phyloP scores from a whole-genome alignment of 2,888 invertebrate species.

The Leptinotarsa rubiginosa region DNA sequence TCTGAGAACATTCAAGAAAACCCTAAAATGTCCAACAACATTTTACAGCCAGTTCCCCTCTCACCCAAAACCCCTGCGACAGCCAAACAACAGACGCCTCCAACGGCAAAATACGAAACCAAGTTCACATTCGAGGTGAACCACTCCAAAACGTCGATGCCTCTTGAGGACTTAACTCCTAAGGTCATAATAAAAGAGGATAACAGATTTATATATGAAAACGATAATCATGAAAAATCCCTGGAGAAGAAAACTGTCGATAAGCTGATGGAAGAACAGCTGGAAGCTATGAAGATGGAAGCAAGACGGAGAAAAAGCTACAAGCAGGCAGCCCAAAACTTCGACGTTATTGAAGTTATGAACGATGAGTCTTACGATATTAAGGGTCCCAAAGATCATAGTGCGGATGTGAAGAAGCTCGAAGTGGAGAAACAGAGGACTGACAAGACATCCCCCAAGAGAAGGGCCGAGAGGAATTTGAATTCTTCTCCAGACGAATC shows the following conservation, averaged over 20 bases:
- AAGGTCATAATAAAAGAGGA: conserved; percentile 17
- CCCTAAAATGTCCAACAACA: conserved; percentile 49
- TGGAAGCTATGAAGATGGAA: conserved; percentile 61
- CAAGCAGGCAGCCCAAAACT: conserved; percentile 62
- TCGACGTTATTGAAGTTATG: conserved; percentile 59
- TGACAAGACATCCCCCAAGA: conserved; percentile 58
- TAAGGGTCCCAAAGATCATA: conserved; percentile 51
- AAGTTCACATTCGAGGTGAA: conserved; percentile 70
- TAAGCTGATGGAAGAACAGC: conserved; percentile 61
- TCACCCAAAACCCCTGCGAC: conserved; percentile 64
- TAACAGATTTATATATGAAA: conserved; percentile 12
- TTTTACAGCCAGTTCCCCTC: conserved; percentile 59
- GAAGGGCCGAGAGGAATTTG: conserved; percentile 55
- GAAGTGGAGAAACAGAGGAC: conserved; percentile 56
- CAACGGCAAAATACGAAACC: conserved; percentile 67
- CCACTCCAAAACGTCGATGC: conserved; percentile 35
- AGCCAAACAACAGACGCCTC: conserved; percentile 60
- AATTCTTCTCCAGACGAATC: conserved; percentile 60
- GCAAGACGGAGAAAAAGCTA: conserved; percentile 63
- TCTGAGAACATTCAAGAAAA: conserved; percentile 60
- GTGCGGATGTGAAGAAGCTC: conserved; percentile 55
- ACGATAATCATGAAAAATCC: not conserved
- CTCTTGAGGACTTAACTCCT: conserved; percentile 23
- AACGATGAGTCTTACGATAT: conserved; percentile 45
- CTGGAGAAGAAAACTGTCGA: conserved; percentile 57